Conservation (phyloP, 2,888 invertebrate genomes). For the Phyllotreta striolata region DNA sequence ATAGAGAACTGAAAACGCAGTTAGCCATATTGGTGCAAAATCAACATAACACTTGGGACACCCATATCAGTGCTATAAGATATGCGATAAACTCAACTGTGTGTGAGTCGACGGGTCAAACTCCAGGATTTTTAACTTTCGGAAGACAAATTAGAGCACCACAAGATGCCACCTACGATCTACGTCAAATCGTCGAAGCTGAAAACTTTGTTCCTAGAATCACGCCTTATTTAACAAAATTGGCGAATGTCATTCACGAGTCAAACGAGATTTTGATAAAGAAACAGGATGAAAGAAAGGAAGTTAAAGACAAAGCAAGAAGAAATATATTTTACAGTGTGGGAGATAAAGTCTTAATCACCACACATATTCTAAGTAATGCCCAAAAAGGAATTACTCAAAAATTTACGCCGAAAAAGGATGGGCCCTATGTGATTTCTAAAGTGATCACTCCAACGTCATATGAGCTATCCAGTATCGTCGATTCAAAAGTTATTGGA, state of each 20-base stretch:
- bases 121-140: constrained; percentile 48
- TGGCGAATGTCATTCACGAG: constrained; percentile 16
- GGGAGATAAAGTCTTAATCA: constrained; percentile 12
- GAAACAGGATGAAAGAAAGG: constrained; percentile 4
- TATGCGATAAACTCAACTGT: constrained; percentile 48
- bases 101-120: constrained; percentile 41
- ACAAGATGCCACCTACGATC: constrained; percentile 21
- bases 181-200: constrained; percentile 24
- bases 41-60: constrained; percentile 45
- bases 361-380: constrained; percentile 9
- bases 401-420: constrained; percentile 4
- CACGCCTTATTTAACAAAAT: constrained; percentile 21
- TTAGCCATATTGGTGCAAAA: constrained; percentile 42
- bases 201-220: constrained; percentile 35
- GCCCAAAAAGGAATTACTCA: constrained; percentile 11
- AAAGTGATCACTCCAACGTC: constrained; percentile 10
- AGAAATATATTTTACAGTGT: constrained; percentile 12
- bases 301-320: neutral
- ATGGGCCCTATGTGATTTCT: constrained; percentile 11
- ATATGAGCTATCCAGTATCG: constrained; percentile 1
- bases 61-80: constrained; percentile 41
- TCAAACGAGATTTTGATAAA: constrained; percentile 23
- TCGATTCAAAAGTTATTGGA: constrained; percentile 4
- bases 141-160: constrained; percentile 48
- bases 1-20: too few species aligned